These are phyloP conservation scores for Diadumene lineata DNA, from an alignment of 92 coral and sea anemone genomes.

Conservation along the genomic window DNA sequence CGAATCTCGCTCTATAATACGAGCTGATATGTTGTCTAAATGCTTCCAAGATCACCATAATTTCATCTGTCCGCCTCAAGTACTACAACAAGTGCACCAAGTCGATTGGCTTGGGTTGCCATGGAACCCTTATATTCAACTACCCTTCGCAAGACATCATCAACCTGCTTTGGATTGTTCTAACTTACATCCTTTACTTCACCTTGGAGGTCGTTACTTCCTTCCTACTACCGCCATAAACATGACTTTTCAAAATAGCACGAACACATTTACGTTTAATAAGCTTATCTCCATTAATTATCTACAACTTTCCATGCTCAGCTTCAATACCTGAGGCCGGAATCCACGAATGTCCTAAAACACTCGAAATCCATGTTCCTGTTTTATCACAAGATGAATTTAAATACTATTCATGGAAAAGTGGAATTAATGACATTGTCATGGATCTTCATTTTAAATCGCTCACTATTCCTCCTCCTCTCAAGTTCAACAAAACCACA, in stretches of 20 bases:
- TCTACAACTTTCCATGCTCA: not conserved
- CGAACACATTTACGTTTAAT: not conserved
- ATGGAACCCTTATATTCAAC: not conserved
- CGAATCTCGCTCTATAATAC: not conserved
- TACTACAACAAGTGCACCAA: not conserved
- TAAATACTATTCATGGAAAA: not conserved
- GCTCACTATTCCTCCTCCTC: constrained; percentile 25
- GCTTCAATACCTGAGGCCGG: not conserved
- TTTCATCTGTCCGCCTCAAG: not conserved
- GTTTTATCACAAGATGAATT: not conserved
- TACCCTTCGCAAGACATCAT: not conserved
- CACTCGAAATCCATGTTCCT: not conserved
- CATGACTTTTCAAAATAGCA: not conserved
- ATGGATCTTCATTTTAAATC: constrained; percentile 26
- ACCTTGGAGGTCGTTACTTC: constrained; percentile 2
- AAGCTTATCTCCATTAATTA: not conserved
- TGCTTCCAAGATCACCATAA: not conserved
- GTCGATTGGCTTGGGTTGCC: not conserved
- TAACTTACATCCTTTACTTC: not conserved
- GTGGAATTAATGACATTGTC: too few relatives aligned
- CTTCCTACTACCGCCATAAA: not conserved
- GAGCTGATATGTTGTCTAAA: not conserved
- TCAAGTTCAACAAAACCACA: constrained; percentile 23
- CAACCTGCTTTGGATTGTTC: not conserved
- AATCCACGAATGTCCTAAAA: not conserved